Percentiles rank a stretch among this genome's conserved stretches.
phyloP scores from a whole-genome alignment of 2,888 invertebrate genomes.

The Autographa pulchrina region DNA sequence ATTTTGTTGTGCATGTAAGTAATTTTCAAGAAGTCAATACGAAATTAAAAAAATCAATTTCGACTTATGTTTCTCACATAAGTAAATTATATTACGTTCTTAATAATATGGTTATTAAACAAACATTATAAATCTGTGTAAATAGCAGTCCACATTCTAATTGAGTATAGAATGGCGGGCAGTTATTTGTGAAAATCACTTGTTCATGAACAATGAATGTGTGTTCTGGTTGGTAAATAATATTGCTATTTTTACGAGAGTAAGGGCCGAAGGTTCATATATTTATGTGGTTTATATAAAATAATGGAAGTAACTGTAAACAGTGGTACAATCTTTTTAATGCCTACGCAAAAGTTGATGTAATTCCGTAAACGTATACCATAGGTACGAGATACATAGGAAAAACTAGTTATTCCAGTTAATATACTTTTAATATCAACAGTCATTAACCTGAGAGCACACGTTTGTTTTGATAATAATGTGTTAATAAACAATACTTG shows the following conservation, averaged over 20 bases:
- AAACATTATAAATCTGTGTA: background rate
- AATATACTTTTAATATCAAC: background rate
- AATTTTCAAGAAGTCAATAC: background rate
- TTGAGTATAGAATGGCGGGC: background rate
- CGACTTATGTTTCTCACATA: background rate
- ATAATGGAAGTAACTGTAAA: too few species aligned
- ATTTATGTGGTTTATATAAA: too few species aligned
- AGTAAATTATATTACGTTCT: background rate
- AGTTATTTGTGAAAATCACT: too few species aligned
- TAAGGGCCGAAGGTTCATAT: too few species aligned
- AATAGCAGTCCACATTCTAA: background rate
- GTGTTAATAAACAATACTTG: background rate
- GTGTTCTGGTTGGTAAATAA: too few species aligned
- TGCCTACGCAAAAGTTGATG: too few species aligned
- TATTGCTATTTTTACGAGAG: too few species aligned
- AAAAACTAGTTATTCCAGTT: background rate
- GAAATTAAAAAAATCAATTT: background rate
- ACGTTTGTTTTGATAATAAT: background rate
- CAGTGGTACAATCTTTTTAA: too few species aligned
- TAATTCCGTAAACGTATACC: too few species aligned
- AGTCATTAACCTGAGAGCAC: background rate
- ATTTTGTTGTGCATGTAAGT: background rate
- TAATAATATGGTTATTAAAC: background rate
- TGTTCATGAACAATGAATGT: too few species aligned
- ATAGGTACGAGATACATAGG: too few species aligned